phyloP scores from a whole-genome alignment of 1,140 invertebrate genomes.

The Lepidurus packardi region DNA sequence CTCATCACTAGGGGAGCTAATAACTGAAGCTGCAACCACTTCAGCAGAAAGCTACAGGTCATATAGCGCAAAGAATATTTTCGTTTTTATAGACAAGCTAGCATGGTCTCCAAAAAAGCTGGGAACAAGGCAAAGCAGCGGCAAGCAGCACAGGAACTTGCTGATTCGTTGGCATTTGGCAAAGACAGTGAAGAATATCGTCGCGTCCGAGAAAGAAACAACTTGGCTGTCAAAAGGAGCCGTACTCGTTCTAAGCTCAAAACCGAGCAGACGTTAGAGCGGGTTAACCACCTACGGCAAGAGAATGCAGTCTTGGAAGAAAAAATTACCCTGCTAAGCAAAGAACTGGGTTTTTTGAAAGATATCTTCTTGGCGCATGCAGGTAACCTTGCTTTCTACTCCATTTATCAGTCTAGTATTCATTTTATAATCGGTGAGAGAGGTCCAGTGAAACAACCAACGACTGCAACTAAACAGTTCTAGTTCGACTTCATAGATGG shows the following conservation, averaged over 20 bases:
- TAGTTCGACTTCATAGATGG: background rate
- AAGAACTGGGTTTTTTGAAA: constrained; percentile 78
- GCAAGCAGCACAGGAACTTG: constrained; percentile 41
- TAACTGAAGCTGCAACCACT: background rate
- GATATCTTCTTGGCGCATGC: constrained; percentile 77
- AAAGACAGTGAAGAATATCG: constrained; percentile 73
- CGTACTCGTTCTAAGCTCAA: constrained; percentile 74
- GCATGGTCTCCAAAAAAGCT: background rate
- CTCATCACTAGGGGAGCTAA: no score
- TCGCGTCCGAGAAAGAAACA: constrained; percentile 72
- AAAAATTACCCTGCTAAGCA: constrained; percentile 75
- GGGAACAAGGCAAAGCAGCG: constrained; percentile 26
- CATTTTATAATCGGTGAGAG: background rate
- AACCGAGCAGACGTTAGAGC: constrained; percentile 68
- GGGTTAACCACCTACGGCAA: constrained; percentile 67
- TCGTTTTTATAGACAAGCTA: constrained; percentile 10
- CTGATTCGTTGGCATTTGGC: constrained; percentile 46
- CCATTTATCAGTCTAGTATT: background rate
- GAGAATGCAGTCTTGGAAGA: constrained; percentile 80
- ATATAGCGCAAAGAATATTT: background rate
- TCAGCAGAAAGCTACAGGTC: background rate
- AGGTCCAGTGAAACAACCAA: background rate
- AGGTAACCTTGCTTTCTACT: constrained; percentile 47
- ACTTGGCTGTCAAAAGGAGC: constrained; percentile 81
- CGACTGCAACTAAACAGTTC: background rate